These are phyloP conservation scores for Asobara japonica DNA, from an alignment of 1,140 invertebrate species.

Conservation along the genomic window DNA sequence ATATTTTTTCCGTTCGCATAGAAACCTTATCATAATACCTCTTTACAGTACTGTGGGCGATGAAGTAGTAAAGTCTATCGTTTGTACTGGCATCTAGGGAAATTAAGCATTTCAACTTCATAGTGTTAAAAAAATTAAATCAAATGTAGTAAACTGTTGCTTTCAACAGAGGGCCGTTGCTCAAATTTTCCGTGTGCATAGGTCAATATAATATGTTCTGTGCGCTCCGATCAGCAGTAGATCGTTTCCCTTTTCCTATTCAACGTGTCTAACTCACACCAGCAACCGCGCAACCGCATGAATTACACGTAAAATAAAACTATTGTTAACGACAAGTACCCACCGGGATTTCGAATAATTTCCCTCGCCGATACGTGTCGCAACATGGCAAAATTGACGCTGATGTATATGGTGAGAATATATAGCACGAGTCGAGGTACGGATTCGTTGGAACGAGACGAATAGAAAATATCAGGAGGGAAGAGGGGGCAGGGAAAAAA, in stretches of 20 bases:
- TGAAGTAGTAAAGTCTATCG: too few relatives aligned
- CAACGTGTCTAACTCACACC: not conserved
- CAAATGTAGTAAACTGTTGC: too few relatives aligned
- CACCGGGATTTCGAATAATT: slow-evolving; percentile 27
- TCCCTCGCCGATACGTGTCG: not conserved
- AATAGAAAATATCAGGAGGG: not conserved
- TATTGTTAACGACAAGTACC: slow-evolving; percentile 18
- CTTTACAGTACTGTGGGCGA: too few relatives aligned
- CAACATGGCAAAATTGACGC: not conserved
- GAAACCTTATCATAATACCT: too few relatives aligned
- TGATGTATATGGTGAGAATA: not conserved
- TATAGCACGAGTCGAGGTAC: not conserved
- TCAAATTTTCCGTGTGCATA: not conserved
- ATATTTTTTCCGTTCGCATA: too few relatives aligned
- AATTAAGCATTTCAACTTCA: too few relatives aligned
- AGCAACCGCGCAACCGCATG: slow-evolving; percentile 7
- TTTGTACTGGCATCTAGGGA: too few relatives aligned
- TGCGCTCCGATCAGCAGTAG: slow-evolving; percentile 6
- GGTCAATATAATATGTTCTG: not conserved
- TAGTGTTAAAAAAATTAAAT: too few relatives aligned
- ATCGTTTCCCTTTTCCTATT: not conserved
- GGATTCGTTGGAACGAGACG: slow-evolving; percentile 12
- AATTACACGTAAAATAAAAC: slow-evolving; percentile 22
- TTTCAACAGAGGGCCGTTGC: too few relatives aligned
- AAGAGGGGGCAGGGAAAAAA: not conserved